Base-by-base conservation (phyloP, 2,797 vertebrate genomes). In the Eutrigla gurnardus region DNA sequence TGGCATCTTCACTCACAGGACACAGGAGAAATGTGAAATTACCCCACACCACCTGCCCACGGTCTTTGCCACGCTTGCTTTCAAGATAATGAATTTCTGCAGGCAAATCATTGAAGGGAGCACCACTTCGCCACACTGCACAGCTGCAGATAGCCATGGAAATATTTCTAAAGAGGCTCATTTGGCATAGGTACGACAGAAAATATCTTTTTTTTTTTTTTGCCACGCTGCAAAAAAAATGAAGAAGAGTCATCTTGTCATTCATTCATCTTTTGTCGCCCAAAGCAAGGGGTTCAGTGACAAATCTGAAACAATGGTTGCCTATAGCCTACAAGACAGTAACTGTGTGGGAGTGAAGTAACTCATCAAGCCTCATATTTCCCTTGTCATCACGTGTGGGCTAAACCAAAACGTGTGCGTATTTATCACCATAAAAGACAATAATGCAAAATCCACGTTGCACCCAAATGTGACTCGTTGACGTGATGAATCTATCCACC, bases 71-170 rank as follows among this genome's bases (percentile, higher is more conserved):
- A 88, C 58, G 75, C 88, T 91, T 83, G 87, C 91, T 92, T 93
- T 92, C 87, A 89, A 85, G 83, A 86, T 91, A 92, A 93, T 93
- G 83, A 92, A 91, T 91, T 91, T 84, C 84, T 91, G 88, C 84
- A 87, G 85, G 86, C 90, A 57, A 85, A 39, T 76, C 75, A 47
- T 71, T 49, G 84, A 78, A 63, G 57, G 57, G 81, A 88, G 78
- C 36, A 0, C 66, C 82, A 78, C 85, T 86, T 88, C 52, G 65
- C 86, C 81, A 73, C 77, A 42, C 80, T 65, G 81, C 91, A 89
- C 87, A 91, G 90, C 89, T 91, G 88, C 80, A 61, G 75, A 78
- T 68, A 80, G 77, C 79, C 66, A 76, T 66, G 73, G 72, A 75
- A 75, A 78, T 80, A 68, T 75, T 79, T 88, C 78, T 79, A 73